These are phyloP conservation scores for Bombus impatiens DNA, from an alignment of 1,140 invertebrate genomes.

Conservation along the genomic window DNA sequence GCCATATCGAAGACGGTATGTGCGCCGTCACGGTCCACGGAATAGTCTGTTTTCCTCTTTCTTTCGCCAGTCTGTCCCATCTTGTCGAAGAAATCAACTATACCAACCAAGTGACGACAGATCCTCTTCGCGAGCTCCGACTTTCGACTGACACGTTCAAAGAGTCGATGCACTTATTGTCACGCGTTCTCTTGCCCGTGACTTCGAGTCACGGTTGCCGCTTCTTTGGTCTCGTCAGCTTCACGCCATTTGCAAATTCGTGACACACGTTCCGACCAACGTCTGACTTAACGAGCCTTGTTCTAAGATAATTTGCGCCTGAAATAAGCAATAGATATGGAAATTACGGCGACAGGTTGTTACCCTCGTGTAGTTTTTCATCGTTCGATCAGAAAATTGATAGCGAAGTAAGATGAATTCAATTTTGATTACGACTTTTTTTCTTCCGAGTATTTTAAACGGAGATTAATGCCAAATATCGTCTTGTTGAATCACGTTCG, in stretches of 20 bases:
- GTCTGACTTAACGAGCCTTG: not conserved
- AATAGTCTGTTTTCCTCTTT: conserved; percentile 52
- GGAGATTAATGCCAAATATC: too few species aligned
- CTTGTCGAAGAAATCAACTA: conserved; percentile 56
- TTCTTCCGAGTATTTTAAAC: too few species aligned
- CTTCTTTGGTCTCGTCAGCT: not conserved
- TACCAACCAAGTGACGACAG: conserved; percentile 63
- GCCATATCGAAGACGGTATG: conserved; percentile 72
- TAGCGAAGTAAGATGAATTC: not conserved
- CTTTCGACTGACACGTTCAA: conserved; percentile 68
- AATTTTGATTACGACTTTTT: not conserved
- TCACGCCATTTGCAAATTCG: not conserved
- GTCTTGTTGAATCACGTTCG: not conserved
- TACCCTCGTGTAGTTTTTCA: not conserved
- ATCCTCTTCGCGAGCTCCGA: conserved; percentile 51
- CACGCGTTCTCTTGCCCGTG: conserved; percentile 41
- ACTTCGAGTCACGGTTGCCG: conserved; percentile 11
- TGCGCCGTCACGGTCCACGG: conserved; percentile 69
- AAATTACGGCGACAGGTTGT: not conserved
- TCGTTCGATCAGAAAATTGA: not conserved
- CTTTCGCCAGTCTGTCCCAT: conserved; percentile 34
- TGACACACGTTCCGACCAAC: not conserved
- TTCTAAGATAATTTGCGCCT: not conserved
- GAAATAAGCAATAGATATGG: not conserved
- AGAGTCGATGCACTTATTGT: conserved; percentile 41